Conservation (phyloP, 2,888 invertebrate species). For the Rutpela maculata region DNA sequence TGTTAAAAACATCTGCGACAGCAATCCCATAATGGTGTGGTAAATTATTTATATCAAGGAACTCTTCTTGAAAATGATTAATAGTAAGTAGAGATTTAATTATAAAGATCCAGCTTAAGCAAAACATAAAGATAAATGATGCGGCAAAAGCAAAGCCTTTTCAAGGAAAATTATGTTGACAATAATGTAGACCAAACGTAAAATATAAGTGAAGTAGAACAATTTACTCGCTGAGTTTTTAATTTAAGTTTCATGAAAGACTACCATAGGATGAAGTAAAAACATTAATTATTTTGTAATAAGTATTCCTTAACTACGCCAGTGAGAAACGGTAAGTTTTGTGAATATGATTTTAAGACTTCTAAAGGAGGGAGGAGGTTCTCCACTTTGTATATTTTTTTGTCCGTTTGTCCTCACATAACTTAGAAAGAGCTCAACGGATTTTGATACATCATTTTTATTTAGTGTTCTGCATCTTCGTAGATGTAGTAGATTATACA, state of each 20-base stretch:
- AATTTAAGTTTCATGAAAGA: not conserved
- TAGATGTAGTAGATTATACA: too few species aligned
- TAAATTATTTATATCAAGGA: conserved; percentile 27
- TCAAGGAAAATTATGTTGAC: conserved; percentile 17
- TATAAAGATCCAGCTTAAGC: conserved; percentile 30
- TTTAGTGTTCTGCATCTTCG: too few species aligned
- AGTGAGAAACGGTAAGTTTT: too few species aligned
- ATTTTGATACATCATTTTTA: too few species aligned
- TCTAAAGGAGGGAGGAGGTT: too few species aligned
- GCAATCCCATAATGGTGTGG: conserved; percentile 1
- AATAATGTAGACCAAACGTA: not conserved
- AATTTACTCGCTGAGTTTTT: not conserved
- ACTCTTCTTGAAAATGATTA: conserved; percentile 15
- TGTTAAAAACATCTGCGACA: conserved; percentile 18
- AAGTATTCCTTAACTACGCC: too few species aligned
- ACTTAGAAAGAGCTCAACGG: too few species aligned
- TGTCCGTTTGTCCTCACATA: too few species aligned
- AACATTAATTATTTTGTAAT: too few species aligned
- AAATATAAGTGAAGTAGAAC: not conserved
- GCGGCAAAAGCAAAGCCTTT: conserved; percentile 17
- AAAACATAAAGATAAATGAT: conserved; percentile 30
- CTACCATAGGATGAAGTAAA: not conserved
- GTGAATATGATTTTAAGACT: too few species aligned
- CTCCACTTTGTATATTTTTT: too few species aligned
- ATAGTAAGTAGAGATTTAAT: conserved; percentile 31